A percentile compares a stretch with the other conserved stretches of the same genome.
Evolutionary conservation across 2,113 vertebrate genomes (phyloP).

Genomic region (Oreocharis arfaki): DNA sequence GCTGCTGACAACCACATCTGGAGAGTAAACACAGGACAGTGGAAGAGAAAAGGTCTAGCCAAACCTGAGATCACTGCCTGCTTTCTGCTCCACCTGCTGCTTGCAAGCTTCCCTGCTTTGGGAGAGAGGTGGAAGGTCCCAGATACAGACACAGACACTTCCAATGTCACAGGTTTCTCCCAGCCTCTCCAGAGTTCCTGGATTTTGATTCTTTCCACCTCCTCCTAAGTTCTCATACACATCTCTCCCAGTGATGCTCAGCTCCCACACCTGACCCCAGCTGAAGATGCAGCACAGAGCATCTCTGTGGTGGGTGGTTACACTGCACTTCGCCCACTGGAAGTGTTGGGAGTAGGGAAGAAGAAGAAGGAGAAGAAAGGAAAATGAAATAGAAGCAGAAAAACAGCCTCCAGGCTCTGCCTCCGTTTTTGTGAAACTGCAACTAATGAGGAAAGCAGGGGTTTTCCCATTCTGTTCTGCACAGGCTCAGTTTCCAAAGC

Average conservation of each 20-base stretch:
- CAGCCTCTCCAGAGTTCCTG: neutral
- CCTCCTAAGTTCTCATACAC: neutral
- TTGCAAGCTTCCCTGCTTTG: neutral
- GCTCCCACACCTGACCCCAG: neutral
- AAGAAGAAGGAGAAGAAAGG: conserved; percentile 9
- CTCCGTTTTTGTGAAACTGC: neutral
- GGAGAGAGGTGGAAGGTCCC: neutral
- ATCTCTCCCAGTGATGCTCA: neutral
- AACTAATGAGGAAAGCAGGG: neutral
- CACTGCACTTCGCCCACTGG: neutral
- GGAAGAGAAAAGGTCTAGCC: neutral
- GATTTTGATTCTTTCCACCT: neutral
- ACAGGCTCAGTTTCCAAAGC: neutral
- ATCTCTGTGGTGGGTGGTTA: neutral
- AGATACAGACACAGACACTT: neutral
- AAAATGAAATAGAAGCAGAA: neutral
- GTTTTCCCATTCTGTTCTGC: neutral
- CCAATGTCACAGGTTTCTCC: neutral
- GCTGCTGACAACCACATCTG: neutral
- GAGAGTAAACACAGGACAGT: neutral
- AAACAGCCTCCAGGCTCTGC: neutral
- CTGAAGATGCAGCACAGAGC: neutral
- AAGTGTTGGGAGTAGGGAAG: neutral
- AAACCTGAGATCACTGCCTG: neutral
- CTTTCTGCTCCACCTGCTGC: neutral